Evolutionary conservation across 2,113 vertebrate genomes (phyloP).

Genomic region (Dasyurus viverrinus): DNA sequence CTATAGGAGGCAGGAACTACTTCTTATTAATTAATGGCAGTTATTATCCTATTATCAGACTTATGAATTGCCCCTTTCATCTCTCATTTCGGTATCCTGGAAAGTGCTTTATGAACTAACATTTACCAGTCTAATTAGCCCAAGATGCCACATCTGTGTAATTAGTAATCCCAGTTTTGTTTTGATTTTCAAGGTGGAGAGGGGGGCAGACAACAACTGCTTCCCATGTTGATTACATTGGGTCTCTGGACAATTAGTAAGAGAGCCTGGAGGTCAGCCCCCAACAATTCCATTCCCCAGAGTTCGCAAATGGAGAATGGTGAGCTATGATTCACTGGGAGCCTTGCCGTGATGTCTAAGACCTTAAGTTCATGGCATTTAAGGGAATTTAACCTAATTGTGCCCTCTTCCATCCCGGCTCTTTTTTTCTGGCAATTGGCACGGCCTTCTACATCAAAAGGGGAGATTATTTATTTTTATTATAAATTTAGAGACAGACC

Average conservation of each 20-base stretch:
- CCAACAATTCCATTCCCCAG: not conserved
- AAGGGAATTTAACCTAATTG: not conserved
- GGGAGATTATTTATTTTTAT: slow-evolving; percentile 66
- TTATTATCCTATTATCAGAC: slow-evolving; percentile 59
- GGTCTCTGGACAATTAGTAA: slow-evolving; percentile 28
- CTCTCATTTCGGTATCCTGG: slow-evolving; percentile 40
- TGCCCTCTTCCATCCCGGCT: slow-evolving; percentile 12
- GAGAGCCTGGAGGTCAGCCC: slow-evolving; percentile 10
- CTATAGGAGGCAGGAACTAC: not conserved
- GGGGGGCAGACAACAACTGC: slow-evolving; percentile 11
- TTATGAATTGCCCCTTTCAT: slow-evolving; percentile 61
- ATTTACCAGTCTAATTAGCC: slow-evolving; percentile 70
- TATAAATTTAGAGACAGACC: slow-evolving; percentile 48
- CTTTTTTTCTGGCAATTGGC: slow-evolving; percentile 4
- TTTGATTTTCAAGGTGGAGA: slow-evolving; percentile 28
- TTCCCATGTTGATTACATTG: slow-evolving; percentile 5
- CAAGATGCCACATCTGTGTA: slow-evolving; percentile 64
- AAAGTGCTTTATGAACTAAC: slow-evolving; percentile 57
- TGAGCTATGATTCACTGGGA: not conserved
- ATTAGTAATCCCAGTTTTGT: slow-evolving; percentile 55
- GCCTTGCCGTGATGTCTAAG: fast-evolving
- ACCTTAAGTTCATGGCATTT: not conserved
- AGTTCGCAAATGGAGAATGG: not conserved
- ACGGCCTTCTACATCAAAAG: slow-evolving; percentile 28
- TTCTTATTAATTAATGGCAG: slow-evolving; percentile 46